Percentiles rank a stretch among this genome's conserved stretches.
Evolutionary conservation across 2,113 vertebrate genomes (phyloP).

Genomic region (Calonectris borealis): DNA sequence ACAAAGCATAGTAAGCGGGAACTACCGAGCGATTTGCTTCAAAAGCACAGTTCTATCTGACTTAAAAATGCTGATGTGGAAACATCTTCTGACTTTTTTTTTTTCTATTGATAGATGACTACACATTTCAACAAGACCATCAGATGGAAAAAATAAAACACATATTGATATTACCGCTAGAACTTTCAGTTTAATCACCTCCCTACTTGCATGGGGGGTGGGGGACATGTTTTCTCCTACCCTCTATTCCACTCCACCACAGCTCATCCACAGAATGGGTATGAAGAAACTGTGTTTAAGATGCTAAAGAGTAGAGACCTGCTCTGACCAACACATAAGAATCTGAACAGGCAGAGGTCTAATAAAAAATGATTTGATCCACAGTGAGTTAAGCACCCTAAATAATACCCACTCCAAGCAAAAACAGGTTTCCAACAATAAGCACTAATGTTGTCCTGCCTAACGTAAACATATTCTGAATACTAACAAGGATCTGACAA

Average conservation of each 20-base stretch:
- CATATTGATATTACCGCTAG: background rate
- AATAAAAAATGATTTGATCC: background rate
- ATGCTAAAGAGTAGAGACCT: background rate
- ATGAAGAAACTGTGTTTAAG: background rate
- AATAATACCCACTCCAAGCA: background rate
- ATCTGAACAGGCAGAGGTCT: background rate
- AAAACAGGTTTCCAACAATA: background rate
- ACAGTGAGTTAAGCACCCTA: background rate
- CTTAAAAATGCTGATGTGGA: background rate
- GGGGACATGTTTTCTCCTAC: background rate
- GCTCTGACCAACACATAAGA: background rate
- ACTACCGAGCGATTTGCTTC: background rate
- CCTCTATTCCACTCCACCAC: background rate
- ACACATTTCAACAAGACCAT: background rate
- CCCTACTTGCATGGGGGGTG: background rate
- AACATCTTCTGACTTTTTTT: background rate
- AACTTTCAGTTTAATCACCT: background rate
- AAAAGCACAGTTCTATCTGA: background rate
- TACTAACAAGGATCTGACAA: background rate
- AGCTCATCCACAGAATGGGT: background rate
- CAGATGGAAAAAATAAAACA: background rate
- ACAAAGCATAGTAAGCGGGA: background rate
- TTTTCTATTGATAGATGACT: background rate
- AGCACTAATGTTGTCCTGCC: background rate
- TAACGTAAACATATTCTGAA: background rate